Evolutionary conservation across 1,140 invertebrate genomes (phyloP), one percentile per base, ranked within the genome.

Genomic region (Drosophila repleta): DNA sequence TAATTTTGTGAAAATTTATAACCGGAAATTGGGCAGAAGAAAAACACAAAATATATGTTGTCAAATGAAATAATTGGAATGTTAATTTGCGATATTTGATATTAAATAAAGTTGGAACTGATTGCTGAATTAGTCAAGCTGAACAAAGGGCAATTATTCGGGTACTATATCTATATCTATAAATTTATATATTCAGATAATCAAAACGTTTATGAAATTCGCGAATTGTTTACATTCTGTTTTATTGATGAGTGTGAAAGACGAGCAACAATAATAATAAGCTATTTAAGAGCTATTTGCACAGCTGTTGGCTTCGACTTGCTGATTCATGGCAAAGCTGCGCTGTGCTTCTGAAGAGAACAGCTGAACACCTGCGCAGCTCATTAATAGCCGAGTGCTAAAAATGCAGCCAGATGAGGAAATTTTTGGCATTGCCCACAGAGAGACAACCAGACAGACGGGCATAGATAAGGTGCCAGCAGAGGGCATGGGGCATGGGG

Each of bases 341-440:
- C 21, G 18, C 45, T 46, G 45, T 46, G 20, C 18, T 21, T 15
- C 18, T n/a, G n/a, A 29, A 26, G 26, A 52, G 29, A 48, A 56
- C 29, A 56, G 29, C 39, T 55, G 29, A 39, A 46, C 29, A 56
- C 43, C 39, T 55, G 62, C 35, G 7, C 18, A 49, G 45, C 67
- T 65, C 61, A 56, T 71, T 71, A 65, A 65, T 45, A 65, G 61
- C 53, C 65, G 68, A 45, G 35, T 46, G 17, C 11, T 46, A 41
- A 64, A 74, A 71, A 65, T 60, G 66, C 61, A 65, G 18, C 37
- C 45, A 67, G 21, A 51, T 37, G 24, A 32, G 45, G 7, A 32
- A 46, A 20, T 29, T 60, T 41, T 37, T 18, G 15, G 39, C 17
- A 43, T 43, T 43, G 39, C 39, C 39, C 32, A 35, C 32, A 35